Evolutionary conservation across 1,140 invertebrate species (phyloP).

Genomic region (Phymastichus coffea): DNA sequence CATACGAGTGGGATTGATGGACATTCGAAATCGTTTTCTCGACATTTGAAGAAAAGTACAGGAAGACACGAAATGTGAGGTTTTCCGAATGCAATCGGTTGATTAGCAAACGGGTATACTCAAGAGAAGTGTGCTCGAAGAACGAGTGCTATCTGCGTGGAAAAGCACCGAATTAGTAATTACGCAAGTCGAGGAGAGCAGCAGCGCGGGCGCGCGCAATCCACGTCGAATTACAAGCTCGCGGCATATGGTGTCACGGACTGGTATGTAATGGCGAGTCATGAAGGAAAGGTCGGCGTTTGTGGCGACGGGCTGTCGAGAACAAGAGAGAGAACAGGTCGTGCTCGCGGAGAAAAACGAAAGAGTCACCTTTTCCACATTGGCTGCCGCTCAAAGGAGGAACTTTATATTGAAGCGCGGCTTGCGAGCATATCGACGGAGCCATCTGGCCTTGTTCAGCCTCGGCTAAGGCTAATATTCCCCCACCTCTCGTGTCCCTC

Average conservation of each 20-base stretch:
- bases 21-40: too few relatives aligned
- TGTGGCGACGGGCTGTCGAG: neutral
- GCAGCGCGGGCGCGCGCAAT: neutral
- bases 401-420: slow-evolving; percentile 19
- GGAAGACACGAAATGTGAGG: too few relatives aligned
- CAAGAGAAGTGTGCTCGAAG: too few relatives aligned
- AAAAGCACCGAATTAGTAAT: neutral
- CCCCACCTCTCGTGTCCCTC: too few relatives aligned
- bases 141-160: too few relatives aligned
- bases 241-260: slow-evolving; percentile 2
- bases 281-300: neutral
- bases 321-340: too few relatives aligned
- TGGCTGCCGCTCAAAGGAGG: slow-evolving; percentile 9
- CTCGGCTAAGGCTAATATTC: slow-evolving; percentile 19
- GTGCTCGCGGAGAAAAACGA: neutral
- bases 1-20: slow-evolving; percentile 8
- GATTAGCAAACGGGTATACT: too few relatives aligned
- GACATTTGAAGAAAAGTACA: too few relatives aligned
- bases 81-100: too few relatives aligned
- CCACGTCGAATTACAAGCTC: neutral
- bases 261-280: slow-evolving; percentile 11
- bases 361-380: slow-evolving; percentile 17
- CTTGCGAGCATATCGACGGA: slow-evolving; percentile 17
- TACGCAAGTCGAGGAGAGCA: neutral
- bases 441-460: slow-evolving; percentile 22